Evolutionary conservation across 2,797 vertebrate species (phyloP), one percentile per base, ranked within the genome.

Genomic region (Enteromius paludinosus): DNA sequence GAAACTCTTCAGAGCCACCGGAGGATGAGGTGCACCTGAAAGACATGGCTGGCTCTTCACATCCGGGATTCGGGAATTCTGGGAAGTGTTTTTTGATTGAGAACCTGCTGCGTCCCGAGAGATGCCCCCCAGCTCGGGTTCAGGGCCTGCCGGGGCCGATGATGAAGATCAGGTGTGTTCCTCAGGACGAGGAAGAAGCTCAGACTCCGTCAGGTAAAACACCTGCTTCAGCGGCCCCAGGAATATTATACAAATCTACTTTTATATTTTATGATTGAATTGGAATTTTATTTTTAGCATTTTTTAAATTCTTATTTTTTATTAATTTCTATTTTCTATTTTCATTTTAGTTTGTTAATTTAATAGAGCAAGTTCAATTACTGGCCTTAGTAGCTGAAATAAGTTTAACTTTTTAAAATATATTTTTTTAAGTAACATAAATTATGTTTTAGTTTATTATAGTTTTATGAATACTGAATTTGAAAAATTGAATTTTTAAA

Each of bases 1-100:
- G 68, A 79, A 86, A 79, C 65, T 82, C 6, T 30, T 30, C 25
- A 1, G 25, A 61, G 59, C 23, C n/a, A 54, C 33, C 61, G 17
- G 20, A 66, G 82, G 38, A 79, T 20, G 64, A 69, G 20, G 47
- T 52, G 70, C 20, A 71, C 30, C 59, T 4, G 17, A 64, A 93
- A 93, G 95, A 94, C 86, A 93, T 95, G 93, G 95, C 94, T 83
- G 93, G 92, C 30, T 94, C 93, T 11, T 90, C 95, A 84, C 87
- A 90, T 89, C 94, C 84, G 0, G 96, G 96, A 49, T 97, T 96
- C n/a, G 96, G 96, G 49, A 94, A 84, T 89, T 93, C 96, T 18
- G 97, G 97, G 82, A 97, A 96, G 92, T 96, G 97, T 92, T 99
- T 99, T 92, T 94, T 98, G 65, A 98, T 98, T 56, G 95, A 97